Percentiles rank a stretch among this genome's conserved stretches.
These are phyloP conservation scores for Psix sp. DNA, from an alignment of 1,140 invertebrate genomes.

Conservation along the genomic window DNA sequence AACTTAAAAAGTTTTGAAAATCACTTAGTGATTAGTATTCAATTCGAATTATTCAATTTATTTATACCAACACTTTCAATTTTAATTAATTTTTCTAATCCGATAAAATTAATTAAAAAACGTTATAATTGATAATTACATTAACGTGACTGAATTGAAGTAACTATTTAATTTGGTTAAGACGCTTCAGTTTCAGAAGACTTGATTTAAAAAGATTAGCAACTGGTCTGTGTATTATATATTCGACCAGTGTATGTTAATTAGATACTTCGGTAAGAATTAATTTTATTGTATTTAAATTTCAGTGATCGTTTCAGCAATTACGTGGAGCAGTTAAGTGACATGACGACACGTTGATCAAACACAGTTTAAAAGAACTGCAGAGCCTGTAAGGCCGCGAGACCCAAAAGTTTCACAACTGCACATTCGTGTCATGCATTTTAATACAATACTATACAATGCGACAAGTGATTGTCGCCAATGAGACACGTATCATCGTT, in stretches of 20 bases:
- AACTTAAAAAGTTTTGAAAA: too few species aligned
- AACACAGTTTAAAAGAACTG: constrained; percentile 34
- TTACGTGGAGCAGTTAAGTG: constrained; percentile 42
- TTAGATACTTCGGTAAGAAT: constrained; percentile 17
- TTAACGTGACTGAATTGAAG: too few species aligned
- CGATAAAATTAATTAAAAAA: too few species aligned
- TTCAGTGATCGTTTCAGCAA: constrained; percentile 28
- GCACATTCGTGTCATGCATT: constrained; percentile 59
- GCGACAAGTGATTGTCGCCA: constrained; percentile 62
- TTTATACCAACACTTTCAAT: too few species aligned
- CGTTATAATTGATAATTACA: too few species aligned
- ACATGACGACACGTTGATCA: constrained; percentile 48
- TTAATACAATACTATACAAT: constrained; percentile 59
- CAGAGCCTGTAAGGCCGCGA: constrained; percentile 34
- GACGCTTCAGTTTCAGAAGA: too few species aligned
- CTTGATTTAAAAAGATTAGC: neutral
- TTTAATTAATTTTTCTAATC: too few species aligned
- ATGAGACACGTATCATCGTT: constrained; percentile 69
- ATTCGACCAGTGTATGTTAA: constrained; percentile 19
- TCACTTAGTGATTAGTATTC: too few species aligned
- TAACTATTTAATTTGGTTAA: too few species aligned
- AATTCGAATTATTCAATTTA: too few species aligned
- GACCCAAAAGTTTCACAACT: constrained; percentile 43
- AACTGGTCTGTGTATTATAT: constrained; percentile 7
- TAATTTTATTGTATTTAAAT: constrained; percentile 50